Evolutionary conservation across 2,888 invertebrate genomes (phyloP), one percentile per base, ranked within the genome.

Genomic region (Sinelater perroti): DNA sequence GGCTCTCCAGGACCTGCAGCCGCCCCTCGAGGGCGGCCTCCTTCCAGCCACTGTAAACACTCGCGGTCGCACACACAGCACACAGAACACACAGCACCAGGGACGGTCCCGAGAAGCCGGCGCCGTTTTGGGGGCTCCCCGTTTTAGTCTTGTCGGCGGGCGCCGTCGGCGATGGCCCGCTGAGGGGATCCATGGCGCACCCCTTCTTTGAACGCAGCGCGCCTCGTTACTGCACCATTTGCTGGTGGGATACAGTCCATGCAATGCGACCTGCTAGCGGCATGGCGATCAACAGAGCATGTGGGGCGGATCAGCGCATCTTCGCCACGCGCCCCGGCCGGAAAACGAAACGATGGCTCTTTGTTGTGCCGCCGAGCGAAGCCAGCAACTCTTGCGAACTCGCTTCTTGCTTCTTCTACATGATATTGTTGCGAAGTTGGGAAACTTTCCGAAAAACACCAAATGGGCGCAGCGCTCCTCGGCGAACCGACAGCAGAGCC

Each of bases 31-130:
- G 78, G 33, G 79, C 77, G 55, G 81, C 81, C 75, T 85, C 83
- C 72, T 80, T 79, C 79, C 85, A 84, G 69, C 82, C 75, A 70
- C 83, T 83, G 75, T 82, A 86, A 70, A 84, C 85, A 79, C 84
- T 83, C 44, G 82, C 81, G 63, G 82, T 75, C 70, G 86, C 79
- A 78, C 85, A 85, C 82, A 86, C 82, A 73, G 84, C 81, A 80
- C 87, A 86, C 73, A 81, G 65, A 60, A 83, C 83, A 81, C 85
- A 84, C 83, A 86, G 79, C 79, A 86, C 80, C 75, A 84, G 59
- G 67, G 77, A 75, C 44, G 75, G 64, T 65, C 71, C 68, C 60
- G 64, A 18, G 52, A 45, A 60, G 51, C 40, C 52, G 40, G 31
- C 55, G 51, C 55, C 50, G 68, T 65, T 68, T 70, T 69, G 36